These are phyloP conservation scores for Rachycentron canadum DNA, from an alignment of 2,797 vertebrate genomes.

Conservation along the genomic window DNA sequence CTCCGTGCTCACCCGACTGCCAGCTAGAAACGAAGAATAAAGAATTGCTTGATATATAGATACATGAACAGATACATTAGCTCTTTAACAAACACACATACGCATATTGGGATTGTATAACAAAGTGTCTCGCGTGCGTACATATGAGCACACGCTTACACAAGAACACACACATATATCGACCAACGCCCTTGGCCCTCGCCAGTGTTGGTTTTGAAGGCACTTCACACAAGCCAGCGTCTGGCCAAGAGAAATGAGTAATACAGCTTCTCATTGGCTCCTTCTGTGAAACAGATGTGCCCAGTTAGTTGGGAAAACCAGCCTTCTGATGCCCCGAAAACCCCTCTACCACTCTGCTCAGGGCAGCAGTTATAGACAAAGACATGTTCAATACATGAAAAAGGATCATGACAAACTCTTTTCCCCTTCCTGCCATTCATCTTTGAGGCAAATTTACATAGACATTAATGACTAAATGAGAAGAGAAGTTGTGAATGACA, in stretches of 20 bases:
- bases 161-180: slow-evolving; percentile 74
- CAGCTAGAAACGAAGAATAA: slow-evolving; percentile 82
- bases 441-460: not conserved
- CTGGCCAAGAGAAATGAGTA: slow-evolving; percentile 85
- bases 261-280: slow-evolving; percentile 83
- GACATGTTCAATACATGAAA: slow-evolving; percentile 1
- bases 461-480: not conserved
- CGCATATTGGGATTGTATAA: slow-evolving; percentile 51
- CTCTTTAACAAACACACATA: slow-evolving; percentile 12
- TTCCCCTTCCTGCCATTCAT: not conserved
- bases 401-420: not conserved
- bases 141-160: slow-evolving; percentile 43
- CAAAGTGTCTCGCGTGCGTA: slow-evolving; percentile 38
- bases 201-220: slow-evolving; percentile 82
- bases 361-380: slow-evolving; percentile 40
- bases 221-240: slow-evolving; percentile 81
- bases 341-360: slow-evolving; percentile 50
- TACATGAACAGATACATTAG: slow-evolving; percentile 16
- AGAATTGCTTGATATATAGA: not conserved
- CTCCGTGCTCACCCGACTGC: slow-evolving; percentile 97
- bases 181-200: slow-evolving; percentile 81
- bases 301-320: slow-evolving; percentile 77
- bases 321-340: slow-evolving; percentile 72
- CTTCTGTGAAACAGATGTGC: slow-evolving; percentile 84
- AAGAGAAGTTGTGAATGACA: slow-evolving; percentile 36